Conservation (phyloP, 2,113 vertebrate species). For the Tricholaema leucomelas region DNA sequence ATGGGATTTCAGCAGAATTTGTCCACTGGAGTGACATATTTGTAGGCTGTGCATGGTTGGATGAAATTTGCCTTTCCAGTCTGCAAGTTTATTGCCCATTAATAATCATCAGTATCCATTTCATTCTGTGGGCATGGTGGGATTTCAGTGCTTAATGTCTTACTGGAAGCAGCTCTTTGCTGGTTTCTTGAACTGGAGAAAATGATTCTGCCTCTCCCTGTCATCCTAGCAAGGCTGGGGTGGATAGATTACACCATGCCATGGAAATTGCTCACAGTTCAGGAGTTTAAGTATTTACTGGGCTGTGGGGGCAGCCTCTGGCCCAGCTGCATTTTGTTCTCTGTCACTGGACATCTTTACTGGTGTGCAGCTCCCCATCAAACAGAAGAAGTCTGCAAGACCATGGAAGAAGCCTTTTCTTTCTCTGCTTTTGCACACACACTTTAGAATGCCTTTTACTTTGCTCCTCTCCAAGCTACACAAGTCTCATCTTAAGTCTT, state of each 20-base stretch:
- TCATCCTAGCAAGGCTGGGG: background rate
- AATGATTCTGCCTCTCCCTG: background rate
- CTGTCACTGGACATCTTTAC: background rate
- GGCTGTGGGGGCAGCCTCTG: background rate
- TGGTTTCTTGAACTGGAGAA: background rate
- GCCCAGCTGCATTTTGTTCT: background rate
- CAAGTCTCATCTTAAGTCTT: background rate
- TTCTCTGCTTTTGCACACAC: accelerated
- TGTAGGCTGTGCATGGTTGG: background rate
- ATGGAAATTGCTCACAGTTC: background rate
- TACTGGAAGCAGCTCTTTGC: background rate
- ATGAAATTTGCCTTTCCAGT: slow-evolving; percentile 21
- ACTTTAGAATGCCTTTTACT: background rate
- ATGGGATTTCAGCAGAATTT: background rate
- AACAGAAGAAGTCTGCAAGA: background rate
- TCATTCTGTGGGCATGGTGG: slow-evolving; percentile 21
- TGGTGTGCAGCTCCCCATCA: accelerated
- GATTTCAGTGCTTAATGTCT: background rate
- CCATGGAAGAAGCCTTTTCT: background rate
- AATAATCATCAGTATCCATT: slow-evolving; percentile 46
- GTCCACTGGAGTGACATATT: background rate
- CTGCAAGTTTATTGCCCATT: slow-evolving; percentile 57
- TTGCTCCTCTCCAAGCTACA: background rate
- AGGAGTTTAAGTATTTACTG: slow-evolving; percentile 1
- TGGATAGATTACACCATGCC: background rate